Percentiles rank a stretch among this genome's conserved stretches.
These are phyloP conservation scores for Epistrophe grossulariae DNA, from an alignment of 2,888 invertebrate species.

Conservation along the genomic window DNA sequence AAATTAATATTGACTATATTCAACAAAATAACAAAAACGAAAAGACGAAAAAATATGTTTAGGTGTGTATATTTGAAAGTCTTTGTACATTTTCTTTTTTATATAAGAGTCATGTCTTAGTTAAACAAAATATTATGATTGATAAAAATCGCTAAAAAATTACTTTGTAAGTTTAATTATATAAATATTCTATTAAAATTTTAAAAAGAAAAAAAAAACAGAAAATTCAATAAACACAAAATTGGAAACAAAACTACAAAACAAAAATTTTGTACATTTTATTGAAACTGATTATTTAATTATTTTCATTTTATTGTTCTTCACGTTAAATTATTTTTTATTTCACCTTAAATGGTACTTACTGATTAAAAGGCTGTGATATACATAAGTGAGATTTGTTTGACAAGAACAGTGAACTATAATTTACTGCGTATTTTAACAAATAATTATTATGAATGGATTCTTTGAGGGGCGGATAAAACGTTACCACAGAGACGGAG, in stretches of 20 bases:
- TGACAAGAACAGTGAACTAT: slow-evolving; percentile 10
- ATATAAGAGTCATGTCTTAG: slow-evolving; percentile 61
- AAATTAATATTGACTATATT: slow-evolving; percentile 23
- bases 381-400: slow-evolving; percentile 28
- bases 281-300: slow-evolving; percentile 60
- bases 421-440: not conserved
- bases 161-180: slow-evolving; percentile 66
- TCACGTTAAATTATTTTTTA: slow-evolving; percentile 24
- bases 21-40: slow-evolving; percentile 30
- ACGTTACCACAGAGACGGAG: not conserved
- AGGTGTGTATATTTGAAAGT: slow-evolving; percentile 60
- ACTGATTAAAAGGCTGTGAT: slow-evolving; percentile 54
- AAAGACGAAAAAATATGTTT: slow-evolving; percentile 44
- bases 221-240: slow-evolving; percentile 54
- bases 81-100: slow-evolving; percentile 54
- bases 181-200: slow-evolving; percentile 49
- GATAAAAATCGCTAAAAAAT: slow-evolving; percentile 38
- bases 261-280: slow-evolving; percentile 58
- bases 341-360: slow-evolving; percentile 33
- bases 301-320: slow-evolving; percentile 51
- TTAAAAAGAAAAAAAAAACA: slow-evolving; percentile 41
- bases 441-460: slow-evolving; percentile 13
- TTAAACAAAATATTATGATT: slow-evolving; percentile 56
- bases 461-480: not conserved
- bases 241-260: slow-evolving; percentile 60